Percentiles rank a stretch among this genome's conserved stretches.
Evolutionary conservation across 2,888 invertebrate species (phyloP).

Genomic region (Coecobrya sp.): DNA sequence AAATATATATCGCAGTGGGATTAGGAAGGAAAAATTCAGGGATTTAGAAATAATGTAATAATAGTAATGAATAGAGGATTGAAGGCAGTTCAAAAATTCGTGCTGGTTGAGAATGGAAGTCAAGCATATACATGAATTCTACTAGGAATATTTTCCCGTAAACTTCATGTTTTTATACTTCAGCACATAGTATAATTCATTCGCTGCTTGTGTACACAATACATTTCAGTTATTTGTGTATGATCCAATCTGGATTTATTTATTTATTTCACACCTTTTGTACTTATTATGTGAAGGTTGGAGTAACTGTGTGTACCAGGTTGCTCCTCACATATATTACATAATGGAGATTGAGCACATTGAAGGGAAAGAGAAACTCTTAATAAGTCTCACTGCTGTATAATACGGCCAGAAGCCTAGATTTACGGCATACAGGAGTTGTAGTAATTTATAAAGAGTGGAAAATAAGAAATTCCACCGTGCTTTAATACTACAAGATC

Average conservation of each 20-base stretch:
- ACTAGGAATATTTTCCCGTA: not conserved
- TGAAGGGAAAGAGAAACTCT: not conserved
- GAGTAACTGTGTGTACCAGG: not conserved
- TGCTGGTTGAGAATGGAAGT: not conserved
- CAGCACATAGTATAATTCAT: not conserved
- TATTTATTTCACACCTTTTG: slow-evolving; percentile 75
- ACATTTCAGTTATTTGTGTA: slow-evolving; percentile 28
- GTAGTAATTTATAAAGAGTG: slow-evolving; percentile 16
- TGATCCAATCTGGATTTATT: slow-evolving; percentile 64
- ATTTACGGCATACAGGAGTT: too few relatives aligned
- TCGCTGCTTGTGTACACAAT: slow-evolving; percentile 14
- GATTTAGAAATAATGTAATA: slow-evolving; percentile 8
- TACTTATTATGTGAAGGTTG: slow-evolving; percentile 50
- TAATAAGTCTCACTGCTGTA: not conserved
- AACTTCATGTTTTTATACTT: not conserved
- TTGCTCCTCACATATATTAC: not conserved
- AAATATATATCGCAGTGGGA: slow-evolving; percentile 27
- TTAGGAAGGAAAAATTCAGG: slow-evolving; percentile 38
- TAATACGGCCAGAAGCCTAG: not conserved
- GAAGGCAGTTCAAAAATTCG: not conserved
- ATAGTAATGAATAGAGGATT: slow-evolving; percentile 24
- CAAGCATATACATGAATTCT: not conserved
- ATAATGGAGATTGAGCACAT: slow-evolving; percentile 40
- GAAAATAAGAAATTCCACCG: slow-evolving; percentile 43
- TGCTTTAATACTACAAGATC: slow-evolving; percentile 54